Evolutionary conservation across 2,888 invertebrate species (phyloP).

Genomic region (Epirrita christyi): DNA sequence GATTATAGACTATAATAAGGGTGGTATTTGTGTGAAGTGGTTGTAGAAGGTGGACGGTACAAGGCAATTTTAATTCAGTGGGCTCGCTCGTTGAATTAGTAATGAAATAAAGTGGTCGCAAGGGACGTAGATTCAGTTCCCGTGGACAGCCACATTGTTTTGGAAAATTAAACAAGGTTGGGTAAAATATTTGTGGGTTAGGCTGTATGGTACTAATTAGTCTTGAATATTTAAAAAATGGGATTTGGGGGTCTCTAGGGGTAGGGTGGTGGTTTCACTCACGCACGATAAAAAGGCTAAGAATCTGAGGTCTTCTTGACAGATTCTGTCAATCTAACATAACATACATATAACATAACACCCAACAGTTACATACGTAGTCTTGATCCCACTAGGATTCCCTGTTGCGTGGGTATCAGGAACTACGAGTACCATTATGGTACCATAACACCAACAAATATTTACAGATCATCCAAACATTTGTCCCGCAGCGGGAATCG

Average conservation of each 20-base stretch:
- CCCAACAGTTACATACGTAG: too few species aligned
- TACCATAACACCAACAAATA: too few species aligned
- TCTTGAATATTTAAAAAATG: constrained; percentile 25
- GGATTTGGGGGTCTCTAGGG: constrained; percentile 4
- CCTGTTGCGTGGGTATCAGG: too few species aligned
- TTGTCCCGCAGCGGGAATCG: too few species aligned
- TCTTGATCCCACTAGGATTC: too few species aligned
- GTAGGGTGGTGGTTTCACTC: background rate
- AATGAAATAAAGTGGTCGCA: constrained; percentile 72
- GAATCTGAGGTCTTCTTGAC: constrained; percentile 19
- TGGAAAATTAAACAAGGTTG: constrained; percentile 51
- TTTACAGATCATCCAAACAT: too few species aligned
- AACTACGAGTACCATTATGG: too few species aligned
- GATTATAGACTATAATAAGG: constrained; percentile 12
- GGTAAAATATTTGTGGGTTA: constrained; percentile 32
- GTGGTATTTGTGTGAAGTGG: constrained; percentile 30
- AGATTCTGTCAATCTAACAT: background rate
- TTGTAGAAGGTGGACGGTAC: constrained; percentile 32
- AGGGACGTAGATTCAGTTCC: constrained; percentile 59
- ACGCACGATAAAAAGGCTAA: constrained; percentile 2
- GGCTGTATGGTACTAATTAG: constrained; percentile 15
- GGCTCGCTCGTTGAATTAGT: constrained; percentile 71
- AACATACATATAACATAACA: too few species aligned
- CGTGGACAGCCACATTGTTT: constrained; percentile 48
- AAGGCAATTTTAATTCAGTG: constrained; percentile 65